Base-by-base conservation (phyloP, 2,888 invertebrate genomes). In the Trisateles emortualis region DNA sequence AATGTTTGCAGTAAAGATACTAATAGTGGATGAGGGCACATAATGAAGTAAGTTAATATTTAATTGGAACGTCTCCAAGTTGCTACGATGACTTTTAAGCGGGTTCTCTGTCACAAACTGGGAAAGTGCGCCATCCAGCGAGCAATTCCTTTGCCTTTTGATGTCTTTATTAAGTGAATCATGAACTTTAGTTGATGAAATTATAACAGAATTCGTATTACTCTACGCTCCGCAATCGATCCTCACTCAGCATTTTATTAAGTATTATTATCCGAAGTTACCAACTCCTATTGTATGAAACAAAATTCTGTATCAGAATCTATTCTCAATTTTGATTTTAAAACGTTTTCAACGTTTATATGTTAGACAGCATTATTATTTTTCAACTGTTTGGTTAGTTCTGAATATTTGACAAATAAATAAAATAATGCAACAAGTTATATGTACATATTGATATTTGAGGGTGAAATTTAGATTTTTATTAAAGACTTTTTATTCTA, bases 111-210 rank as follows among this genome's bases (percentile, higher is more conserved):
- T 69, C 64, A 64, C 59, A 56, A 71, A 67, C 65, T 63, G 59
- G 40, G 60, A 63, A 60, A 69, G 62, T 60, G 68, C 67, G 62
- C 71, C 55, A 66, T 62, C 60, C 63, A 59, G 52, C 57, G 59
- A 71, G 64, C 55, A 52, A 63, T 72, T 73, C 68, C 68, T 65
- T 65, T 59, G 68, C 63, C 68, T 68, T 76, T 73, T 76, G 71
- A 76, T 75, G 72, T 71, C 65, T 75, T 75, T 68, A 69, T 65
- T 72, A 74, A 76, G 66, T 75, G 67, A 72, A 75, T 75, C 64
- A 66, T 64, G 65, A 70, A 74, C 70, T 76, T 74, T 57, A 51
- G 46, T 62, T 68, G 57, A 76, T 73, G 49, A 64, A 67, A 70
- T 75, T 74, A 72, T 59, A 67, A 58, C 63, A 45, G 57, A 68